These are phyloP conservation scores for Lindbergichthys nudifrons DNA, from an alignment of 2,797 vertebrate species.

Conservation along the genomic window DNA sequence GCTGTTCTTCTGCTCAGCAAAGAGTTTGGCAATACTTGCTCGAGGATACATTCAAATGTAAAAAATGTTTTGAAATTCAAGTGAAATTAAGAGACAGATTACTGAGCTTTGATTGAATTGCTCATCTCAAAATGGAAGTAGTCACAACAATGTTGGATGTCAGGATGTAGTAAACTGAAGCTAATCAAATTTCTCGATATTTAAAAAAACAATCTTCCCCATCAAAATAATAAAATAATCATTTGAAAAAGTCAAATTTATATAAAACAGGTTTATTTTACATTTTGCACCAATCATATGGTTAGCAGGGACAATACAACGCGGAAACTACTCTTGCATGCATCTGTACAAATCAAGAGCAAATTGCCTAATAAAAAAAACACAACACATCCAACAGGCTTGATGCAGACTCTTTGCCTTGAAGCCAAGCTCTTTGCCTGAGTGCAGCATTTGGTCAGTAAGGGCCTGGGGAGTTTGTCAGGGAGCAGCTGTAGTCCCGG, in stretches of 20 bases:
- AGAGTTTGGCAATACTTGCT: conserved; percentile 69
- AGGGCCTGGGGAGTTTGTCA: conserved; percentile 60
- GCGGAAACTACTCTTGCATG: conserved; percentile 37
- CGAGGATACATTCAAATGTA: conserved; percentile 20
- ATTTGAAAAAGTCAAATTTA: conserved; percentile 57
- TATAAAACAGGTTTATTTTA: conserved; percentile 62
- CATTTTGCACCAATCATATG: conserved; percentile 34
- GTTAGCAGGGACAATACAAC: conserved; percentile 46
- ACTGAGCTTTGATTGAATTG: conserved; percentile 4
- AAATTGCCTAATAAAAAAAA: conserved; percentile 13
- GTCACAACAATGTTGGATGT: not conserved
- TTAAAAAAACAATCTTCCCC: conserved; percentile 1
- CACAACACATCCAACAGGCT: conserved; percentile 48
- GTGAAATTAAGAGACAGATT: not conserved
- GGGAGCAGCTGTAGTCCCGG: conserved; percentile 66
- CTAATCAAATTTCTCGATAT: conserved; percentile 13
- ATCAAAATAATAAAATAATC: conserved; percentile 16
- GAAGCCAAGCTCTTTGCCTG: conserved; percentile 79
- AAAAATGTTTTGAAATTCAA: not conserved
- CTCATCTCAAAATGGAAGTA: not conserved
- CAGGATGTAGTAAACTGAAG: not conserved
- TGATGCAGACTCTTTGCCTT: conserved; percentile 35
- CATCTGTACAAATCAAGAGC: conserved; percentile 40
- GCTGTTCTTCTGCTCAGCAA: conserved; percentile 55
- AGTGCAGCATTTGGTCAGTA: conserved; percentile 65